Evolutionary conservation across 2,113 vertebrate genomes (phyloP), one percentile per base, ranked within the genome.

Genomic region (Pungitius pungitius): DNA sequence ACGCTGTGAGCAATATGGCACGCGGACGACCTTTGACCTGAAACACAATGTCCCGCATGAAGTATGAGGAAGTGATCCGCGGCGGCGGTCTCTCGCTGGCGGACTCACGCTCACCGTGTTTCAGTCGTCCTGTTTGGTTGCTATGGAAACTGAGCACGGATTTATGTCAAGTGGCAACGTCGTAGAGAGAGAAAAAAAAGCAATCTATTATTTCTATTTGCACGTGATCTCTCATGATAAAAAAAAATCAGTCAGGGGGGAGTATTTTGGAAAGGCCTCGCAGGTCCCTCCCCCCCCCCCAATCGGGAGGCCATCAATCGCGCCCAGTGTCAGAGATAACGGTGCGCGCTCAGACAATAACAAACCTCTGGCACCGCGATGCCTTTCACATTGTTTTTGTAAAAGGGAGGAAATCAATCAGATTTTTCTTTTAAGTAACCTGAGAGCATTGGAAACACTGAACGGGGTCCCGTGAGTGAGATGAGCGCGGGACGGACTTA

Each of bases 321-420:
- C 47, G 13, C 39, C 15, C 51, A 6, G 39, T 45, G 66, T 77
- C 51, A 47, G 72, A 85, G 78, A 88, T 81, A 75, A 69, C 18
- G 0, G 45, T 14, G 57, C 79, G 57, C 30, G 33, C 82, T 71
- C 68, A 61, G 63, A 80, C 26, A 13, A 81, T 87, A 80, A 81
- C 12, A 40, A 71, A 80, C 59, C 22, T 49, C 78, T 78, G 80
- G 80, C 63, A 81, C 74, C 77, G 35, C 35, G 22, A 35, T 70
- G 68, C 65, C 63, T 65, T 13, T 35, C 51, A 55, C 37, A 60
- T 26, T 61, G 75, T 74, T 77, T 75, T 75, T 81, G 54, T 78
- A 82, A 82, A 87, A 65, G 30, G 26, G 61, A 74, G 40, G 78
- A 79, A 79, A 86, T 88, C 71, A 83, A 90, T 88, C 63, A 58